Evolutionary conservation across 2,888 invertebrate genomes (phyloP).

Genomic region (Perizoma affinitatum): DNA sequence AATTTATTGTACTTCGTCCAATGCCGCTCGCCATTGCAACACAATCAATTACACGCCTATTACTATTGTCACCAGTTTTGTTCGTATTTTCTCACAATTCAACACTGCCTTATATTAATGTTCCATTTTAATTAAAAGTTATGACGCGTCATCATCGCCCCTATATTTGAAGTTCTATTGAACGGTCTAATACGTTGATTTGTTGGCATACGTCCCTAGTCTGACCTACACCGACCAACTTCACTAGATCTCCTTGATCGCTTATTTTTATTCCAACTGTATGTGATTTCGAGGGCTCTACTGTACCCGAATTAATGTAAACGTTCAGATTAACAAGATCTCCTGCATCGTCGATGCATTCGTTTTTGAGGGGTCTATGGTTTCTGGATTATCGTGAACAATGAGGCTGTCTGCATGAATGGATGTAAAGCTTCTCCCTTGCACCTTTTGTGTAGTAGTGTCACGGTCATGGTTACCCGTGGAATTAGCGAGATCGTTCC

Average conservation of each 20-base stretch:
- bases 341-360: conserved; percentile 34
- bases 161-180: conserved; percentile 57
- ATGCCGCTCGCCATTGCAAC: conserved; percentile 51
- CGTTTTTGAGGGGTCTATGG: conserved; percentile 26
- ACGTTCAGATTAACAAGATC: conserved; percentile 54
- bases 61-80: conserved; percentile 46
- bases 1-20: conserved; percentile 55
- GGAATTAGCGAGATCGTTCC: conserved; percentile 70
- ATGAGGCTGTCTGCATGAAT: conserved; percentile 70
- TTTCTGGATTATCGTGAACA: conserved; percentile 52
- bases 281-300: conserved; percentile 43
- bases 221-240: conserved; percentile 58
- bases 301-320: conserved; percentile 12
- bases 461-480: conserved; percentile 60
- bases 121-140: conserved; percentile 80
- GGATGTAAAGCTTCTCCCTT: conserved; percentile 60
- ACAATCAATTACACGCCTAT: conserved; percentile 75
- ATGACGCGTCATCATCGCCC: conserved; percentile 73
- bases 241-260: conserved; percentile 48
- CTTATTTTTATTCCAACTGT: conserved; percentile 29
- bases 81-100: conserved; percentile 52
- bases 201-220: conserved; percentile 68
- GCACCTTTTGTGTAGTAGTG: conserved; percentile 60
- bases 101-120: conserved; percentile 65
- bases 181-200: conserved; percentile 66